phyloP scores from a whole-genome alignment of 1,140 invertebrate species.

The Subanguina moxae region DNA sequence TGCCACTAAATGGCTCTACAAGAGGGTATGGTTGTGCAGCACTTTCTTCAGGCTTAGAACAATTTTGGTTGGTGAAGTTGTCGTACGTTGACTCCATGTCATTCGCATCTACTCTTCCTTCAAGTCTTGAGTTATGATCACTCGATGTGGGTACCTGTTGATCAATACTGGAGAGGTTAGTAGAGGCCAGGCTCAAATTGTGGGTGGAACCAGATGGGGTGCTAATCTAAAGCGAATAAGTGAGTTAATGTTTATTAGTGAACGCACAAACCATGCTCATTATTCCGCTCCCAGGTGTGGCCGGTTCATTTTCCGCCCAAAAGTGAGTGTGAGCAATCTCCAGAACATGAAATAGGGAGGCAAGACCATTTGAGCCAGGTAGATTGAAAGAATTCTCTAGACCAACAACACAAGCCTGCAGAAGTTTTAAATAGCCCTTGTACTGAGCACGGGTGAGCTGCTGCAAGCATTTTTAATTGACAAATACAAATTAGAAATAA shows the following conservation, averaged over 20 bases:
- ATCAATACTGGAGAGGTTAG: not conserved
- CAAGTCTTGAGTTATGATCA: too few species aligned
- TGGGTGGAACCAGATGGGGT: slow-evolving; percentile 46
- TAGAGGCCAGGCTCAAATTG: slow-evolving; percentile 20
- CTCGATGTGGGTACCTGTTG: too few species aligned
- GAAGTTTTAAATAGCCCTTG: slow-evolving; percentile 90
- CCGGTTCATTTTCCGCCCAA: slow-evolving; percentile 75
- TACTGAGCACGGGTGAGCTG: slow-evolving; percentile 81
- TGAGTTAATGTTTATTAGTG: not conserved
- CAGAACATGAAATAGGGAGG: slow-evolving; percentile 72
- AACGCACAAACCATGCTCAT: slow-evolving; percentile 2
- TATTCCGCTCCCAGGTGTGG: slow-evolving; percentile 46
- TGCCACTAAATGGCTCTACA: too few species aligned
- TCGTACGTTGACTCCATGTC: too few species aligned
- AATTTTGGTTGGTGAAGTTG: too few species aligned
- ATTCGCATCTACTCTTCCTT: too few species aligned
- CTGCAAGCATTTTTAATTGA: too few species aligned
- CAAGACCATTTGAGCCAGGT: slow-evolving; percentile 91
- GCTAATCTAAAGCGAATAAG: slow-evolving; percentile 28
- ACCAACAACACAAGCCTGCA: slow-evolving; percentile 79
- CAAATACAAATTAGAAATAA: slow-evolving; percentile 29
- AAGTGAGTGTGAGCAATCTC: slow-evolving; percentile 98
- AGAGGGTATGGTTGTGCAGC: too few species aligned
- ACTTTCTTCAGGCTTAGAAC: too few species aligned
- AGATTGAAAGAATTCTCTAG: slow-evolving; percentile 86